Base-by-base conservation (phyloP, 2,888 invertebrate species). In the Alentia gelatinosa region DNA sequence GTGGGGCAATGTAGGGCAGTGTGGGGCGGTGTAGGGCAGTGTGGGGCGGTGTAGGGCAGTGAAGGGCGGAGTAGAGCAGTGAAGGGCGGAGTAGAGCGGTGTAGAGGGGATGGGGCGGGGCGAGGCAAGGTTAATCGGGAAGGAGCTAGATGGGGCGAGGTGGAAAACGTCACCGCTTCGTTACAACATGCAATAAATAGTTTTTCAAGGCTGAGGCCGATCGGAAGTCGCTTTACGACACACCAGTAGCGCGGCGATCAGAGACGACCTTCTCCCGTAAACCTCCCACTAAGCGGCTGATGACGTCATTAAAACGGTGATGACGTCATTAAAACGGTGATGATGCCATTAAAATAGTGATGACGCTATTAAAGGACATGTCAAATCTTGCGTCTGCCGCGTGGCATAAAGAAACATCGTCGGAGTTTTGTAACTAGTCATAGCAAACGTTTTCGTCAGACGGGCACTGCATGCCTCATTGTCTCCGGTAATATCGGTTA, bases 281-380 rank as follows among this genome's bases (percentile, higher is more conserved):
- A 56, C 56, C n/a, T n/a, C 56, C 19, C 56, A 56, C 56, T 19
- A 19, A 19, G 68, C 26, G n/a, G 19, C 37, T 79, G 79, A 79
- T 79, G 79, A 79, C 39, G 79, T 79, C 79, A 79, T 79, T 79
- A 79, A 79, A 79, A 23, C n/a, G 39, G 39, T 79, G 79, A 79
- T 79, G 79, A 79, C 39, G 37, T 79, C 79, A 79, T 79, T 79
- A 79, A 79, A 79, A 39, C 19, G 19, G 79, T 37, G 79, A 79
- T 79, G 79, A 79, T 39, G 37, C 37, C 26, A 79, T 79, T 79
- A 79, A 56, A 56, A 56, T n/a, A n/a, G n/a, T 56, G 56, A 56
- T 56, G 5, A 56, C 56, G n/a, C 56, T n/a, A 56, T 56, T 56
- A 56, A 56, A 47, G 56, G 19, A 56, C 56, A 56, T 56, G 3